phyloP scores from a whole-genome alignment of 2,888 invertebrate species.

The Acrocyrtus sp. region DNA sequence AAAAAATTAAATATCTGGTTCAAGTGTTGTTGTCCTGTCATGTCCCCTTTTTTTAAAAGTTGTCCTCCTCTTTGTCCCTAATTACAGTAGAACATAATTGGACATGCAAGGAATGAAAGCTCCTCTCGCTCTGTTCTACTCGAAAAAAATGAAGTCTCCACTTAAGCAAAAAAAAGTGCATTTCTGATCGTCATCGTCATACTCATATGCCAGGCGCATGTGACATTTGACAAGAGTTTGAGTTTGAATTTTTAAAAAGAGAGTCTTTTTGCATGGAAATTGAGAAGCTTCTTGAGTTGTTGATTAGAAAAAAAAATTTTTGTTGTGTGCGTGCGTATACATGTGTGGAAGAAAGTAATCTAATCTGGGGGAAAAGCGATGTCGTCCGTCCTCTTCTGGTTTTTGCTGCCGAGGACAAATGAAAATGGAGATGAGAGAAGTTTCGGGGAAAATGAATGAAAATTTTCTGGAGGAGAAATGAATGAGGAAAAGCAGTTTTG shows the following conservation, averaged over 20 bases:
- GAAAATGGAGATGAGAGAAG: slow-evolving; percentile 7
- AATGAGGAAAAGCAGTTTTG: slow-evolving; percentile 14
- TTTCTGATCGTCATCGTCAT: background rate
- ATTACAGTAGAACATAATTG: slow-evolving; percentile 55
- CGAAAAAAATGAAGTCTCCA: background rate
- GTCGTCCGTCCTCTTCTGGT: too few species aligned
- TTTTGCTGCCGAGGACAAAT: background rate
- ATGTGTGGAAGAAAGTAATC: too few species aligned
- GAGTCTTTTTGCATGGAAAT: background rate
- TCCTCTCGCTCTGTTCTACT: background rate
- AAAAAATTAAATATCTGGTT: background rate
- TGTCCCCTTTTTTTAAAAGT: background rate
- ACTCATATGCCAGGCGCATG: background rate
- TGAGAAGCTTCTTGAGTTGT: too few species aligned
- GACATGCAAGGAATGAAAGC: slow-evolving; percentile 25
- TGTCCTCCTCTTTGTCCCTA: slow-evolving; percentile 24
- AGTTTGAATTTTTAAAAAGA: background rate
- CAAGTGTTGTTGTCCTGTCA: background rate
- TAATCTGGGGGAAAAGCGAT: background rate
- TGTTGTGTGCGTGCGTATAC: background rate
- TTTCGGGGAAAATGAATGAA: slow-evolving; percentile 17
- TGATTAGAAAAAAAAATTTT: too few species aligned
- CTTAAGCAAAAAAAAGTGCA: too few species aligned
- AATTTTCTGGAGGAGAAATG: slow-evolving; percentile 11
- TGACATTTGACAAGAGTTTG: background rate